phyloP scores from a whole-genome alignment of 2,888 invertebrate genomes.

The Mesorhabditis spiculigera region DNA sequence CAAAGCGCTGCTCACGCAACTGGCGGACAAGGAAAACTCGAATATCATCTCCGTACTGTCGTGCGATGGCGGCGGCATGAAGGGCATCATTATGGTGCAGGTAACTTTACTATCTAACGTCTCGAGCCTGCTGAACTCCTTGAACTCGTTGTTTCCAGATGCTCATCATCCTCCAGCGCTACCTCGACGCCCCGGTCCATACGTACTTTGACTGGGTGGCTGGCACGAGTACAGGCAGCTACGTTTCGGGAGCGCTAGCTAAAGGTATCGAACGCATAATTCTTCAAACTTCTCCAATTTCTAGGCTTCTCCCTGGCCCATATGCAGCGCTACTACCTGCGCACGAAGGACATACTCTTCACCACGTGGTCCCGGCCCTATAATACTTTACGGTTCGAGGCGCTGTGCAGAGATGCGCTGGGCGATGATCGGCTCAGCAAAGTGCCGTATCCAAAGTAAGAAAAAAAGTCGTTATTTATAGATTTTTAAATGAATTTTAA shows the following conservation, averaged over 20 bases:
- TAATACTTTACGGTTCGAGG: constrained; percentile 78
- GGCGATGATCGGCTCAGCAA: constrained; percentile 85
- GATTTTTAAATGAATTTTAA: constrained; percentile 8
- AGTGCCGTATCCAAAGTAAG: constrained; percentile 73
- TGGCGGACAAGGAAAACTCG: constrained; percentile 30
- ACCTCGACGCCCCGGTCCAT: constrained; percentile 44
- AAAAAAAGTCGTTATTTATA: background rate
- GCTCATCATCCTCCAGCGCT: constrained; percentile 41
- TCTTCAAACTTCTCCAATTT: background rate
- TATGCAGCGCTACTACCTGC: constrained; percentile 83
- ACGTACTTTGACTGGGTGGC: constrained; percentile 89
- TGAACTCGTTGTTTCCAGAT: constrained; percentile 25
- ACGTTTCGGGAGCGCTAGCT: constrained; percentile 79
- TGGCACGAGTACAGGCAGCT: constrained; percentile 83
- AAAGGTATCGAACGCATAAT: constrained; percentile 60
- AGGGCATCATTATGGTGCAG: constrained; percentile 64
- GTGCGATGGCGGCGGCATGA: constrained; percentile 94
- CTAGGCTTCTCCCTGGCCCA: constrained; percentile 66
- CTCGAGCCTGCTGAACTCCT: background rate
- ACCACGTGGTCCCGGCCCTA: constrained; percentile 81
- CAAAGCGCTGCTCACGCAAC: constrained; percentile 21
- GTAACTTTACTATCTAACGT: constrained; percentile 16
- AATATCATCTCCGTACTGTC: constrained; percentile 66
- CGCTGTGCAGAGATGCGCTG: constrained; percentile 77
- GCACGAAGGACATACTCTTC: constrained; percentile 89